phyloP scores from a whole-genome alignment of 1,140 invertebrate species.

The Yoshiicerus persimilis region DNA sequence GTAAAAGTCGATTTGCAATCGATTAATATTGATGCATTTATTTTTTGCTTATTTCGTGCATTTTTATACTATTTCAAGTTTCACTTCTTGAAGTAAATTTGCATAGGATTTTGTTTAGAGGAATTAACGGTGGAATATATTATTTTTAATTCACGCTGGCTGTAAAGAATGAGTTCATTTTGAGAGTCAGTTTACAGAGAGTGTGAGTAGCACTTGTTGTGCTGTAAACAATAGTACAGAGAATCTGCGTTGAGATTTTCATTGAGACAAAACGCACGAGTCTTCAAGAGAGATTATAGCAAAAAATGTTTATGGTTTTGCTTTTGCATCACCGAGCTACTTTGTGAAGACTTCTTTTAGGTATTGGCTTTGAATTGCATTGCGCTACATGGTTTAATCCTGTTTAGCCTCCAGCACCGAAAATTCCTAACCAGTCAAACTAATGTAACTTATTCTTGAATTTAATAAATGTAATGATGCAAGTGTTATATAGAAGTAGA shows the following conservation, averaged over 20 bases:
- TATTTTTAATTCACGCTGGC: no score
- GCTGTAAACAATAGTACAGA: neutral
- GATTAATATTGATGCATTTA: neutral
- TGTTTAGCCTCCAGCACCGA: neutral
- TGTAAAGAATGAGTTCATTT: no score
- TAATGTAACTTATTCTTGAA: neutral
- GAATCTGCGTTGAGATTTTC: neutral
- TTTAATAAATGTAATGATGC: neutral
- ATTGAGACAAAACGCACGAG: neutral
- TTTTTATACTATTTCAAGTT: neutral
- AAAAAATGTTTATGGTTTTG: neutral
- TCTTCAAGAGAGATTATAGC: neutral
- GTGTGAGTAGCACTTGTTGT: no score
- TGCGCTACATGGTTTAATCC: neutral
- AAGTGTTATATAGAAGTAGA: neutral
- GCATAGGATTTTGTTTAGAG: no score
- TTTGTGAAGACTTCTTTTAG: neutral
- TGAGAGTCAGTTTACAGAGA: no score
- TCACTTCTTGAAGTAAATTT: neutral
- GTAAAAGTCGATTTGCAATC: neutral
- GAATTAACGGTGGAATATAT: no score
- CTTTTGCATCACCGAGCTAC: neutral
- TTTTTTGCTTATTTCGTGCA: neutral
- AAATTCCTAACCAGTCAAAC: constrained; percentile 1
- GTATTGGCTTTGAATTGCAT: neutral